Evolutionary conservation across 2,888 invertebrate species (phyloP), one percentile per base, ranked within the genome.

Genomic region (Hirtodrosophila trivittata): DNA sequence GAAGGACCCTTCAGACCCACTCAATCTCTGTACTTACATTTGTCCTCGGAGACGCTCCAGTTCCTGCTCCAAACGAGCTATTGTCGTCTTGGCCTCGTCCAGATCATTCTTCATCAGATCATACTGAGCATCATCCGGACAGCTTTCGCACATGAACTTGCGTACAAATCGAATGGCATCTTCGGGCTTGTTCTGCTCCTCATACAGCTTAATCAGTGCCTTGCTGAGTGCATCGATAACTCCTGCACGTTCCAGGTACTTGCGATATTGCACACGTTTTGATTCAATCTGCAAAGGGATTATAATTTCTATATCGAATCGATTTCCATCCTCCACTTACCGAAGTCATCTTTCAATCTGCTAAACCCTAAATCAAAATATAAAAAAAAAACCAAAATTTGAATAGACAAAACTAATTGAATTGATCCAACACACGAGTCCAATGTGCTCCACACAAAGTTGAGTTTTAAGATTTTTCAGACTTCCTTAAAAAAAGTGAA

Each of bases 201-300:
- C 90, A 49, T 91, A 91, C 0, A 91, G 84, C 64, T 90, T 90
- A 13, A 91, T 90, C 3, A 91, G 62, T 0, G 91, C 90, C 66
- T 89, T 89, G 63, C 90, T 91, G 4, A 91, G 58, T 0, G 91
- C 90, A 66, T 90, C 90, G 32, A 91, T 90, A 9, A 91, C 90
- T 2, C 91, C 91, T 26, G 89, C 88, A n/a, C 89, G 76, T 51
- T 91, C 91, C 55, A 91, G 74, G 68, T 91, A 91, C 66, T 90
- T 90, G 8, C 91, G 89, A 64, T 90, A 91, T 63, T 90, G 90
- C 37, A 89, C 89, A n/a, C 90, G 89, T 72, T 91, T 91, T 25
- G 89, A 89, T 78, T 91, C 90, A 59, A 90, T 88, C 90, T 90
- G 35, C 1, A 7, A 32, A 16, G 14, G 7, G n/a, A n/a, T n/a